Evolutionary conservation across 35 echinoderm and acorn worm species (phyloP), one percentile per base, ranked within the genome.

Genomic region (Ptychodera flava): DNA sequence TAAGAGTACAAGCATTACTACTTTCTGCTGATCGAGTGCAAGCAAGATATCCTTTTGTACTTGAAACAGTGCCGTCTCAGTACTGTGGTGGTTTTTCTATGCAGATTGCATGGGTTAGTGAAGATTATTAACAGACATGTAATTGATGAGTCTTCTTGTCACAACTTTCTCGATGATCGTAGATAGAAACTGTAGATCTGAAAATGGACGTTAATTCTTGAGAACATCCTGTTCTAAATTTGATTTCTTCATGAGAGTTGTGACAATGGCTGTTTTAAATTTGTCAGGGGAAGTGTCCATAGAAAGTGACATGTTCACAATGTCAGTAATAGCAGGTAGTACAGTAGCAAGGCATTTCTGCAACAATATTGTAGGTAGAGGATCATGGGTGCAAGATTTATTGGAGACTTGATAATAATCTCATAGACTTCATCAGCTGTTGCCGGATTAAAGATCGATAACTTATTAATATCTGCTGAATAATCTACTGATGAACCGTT

Each of bases 81-180:
- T n/a, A n/a, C n/a, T n/a, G n/a, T n/a, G n/a, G n/a, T n/a, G n/a
- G n/a, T n/a, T n/a, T n/a, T n/a, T n/a, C n/a, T n/a, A n/a, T n/a
- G n/a, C n/a, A 15, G n/a, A 15, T 77, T 77, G 75, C 15, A 77
- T 15, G n/a, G 75, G 15, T 77, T 77, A 15, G n/a, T 77, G 75
- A 77, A 77, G 75, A 77, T 77, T 77, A n/a, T 77, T 15, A 15
- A 15, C n/a, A 77, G 15, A 77, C 15, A 77, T 15, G n/a, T 15
- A n/a, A n/a, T n/a, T n/a, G n/a, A n/a, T n/a, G n/a, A n/a, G n/a
- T n/a, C n/a, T n/a, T n/a, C n/a, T n/a, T n/a, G 80, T 82, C 33
- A 88, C 93, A n/a, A 82, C 77, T 85, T 77, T 94, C 82, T 91
- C 93, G 16, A 85, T 16, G 31, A 94, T 33, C 83, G 90, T 94